These are phyloP conservation scores for Turnix velox DNA, from an alignment of 2,113 vertebrate genomes.

Conservation along the genomic window DNA sequence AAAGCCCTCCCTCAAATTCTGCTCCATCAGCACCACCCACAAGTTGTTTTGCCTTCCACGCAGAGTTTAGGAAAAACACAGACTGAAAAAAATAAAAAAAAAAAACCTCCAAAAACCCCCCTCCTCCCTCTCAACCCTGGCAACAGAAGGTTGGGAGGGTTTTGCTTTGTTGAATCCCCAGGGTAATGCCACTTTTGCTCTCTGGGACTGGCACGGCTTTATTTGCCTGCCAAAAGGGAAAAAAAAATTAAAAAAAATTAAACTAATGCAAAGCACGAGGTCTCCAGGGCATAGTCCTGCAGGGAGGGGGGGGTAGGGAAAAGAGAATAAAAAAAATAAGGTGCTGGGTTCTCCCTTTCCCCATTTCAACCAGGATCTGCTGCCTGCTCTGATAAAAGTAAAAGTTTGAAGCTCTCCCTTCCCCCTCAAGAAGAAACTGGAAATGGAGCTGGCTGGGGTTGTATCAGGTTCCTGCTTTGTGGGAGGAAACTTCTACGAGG, in stretches of 20 bases:
- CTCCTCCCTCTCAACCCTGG: no score
- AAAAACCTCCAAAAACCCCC: no score
- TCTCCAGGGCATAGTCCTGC: not conserved
- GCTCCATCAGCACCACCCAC: constrained; percentile 56
- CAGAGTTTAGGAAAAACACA: constrained; percentile 35
- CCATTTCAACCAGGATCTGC: not conserved
- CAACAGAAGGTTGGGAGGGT: constrained; percentile 52
- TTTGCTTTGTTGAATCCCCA: constrained; percentile 60
- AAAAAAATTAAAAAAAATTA: no score
- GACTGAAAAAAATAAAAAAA: not conserved
- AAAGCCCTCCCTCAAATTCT: not conserved
- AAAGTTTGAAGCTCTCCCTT: not conserved
- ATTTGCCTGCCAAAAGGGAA: constrained; percentile 56
- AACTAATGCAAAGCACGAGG: constrained; percentile 69
- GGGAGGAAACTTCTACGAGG: not conserved
- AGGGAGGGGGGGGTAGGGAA: not conserved
- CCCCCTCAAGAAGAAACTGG: not conserved
- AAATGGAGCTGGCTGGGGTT: not conserved
- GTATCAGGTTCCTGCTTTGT: not conserved
- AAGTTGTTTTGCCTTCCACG: constrained; percentile 56
- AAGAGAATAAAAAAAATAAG: not conserved
- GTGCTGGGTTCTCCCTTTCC: not conserved
- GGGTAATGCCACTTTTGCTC: constrained; percentile 59
- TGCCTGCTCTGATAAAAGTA: rapidly evolving
- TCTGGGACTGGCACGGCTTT: constrained; percentile 45